phyloP scores from a whole-genome alignment of 2,797 vertebrate genomes.

The Podarcis lilfordi region DNA sequence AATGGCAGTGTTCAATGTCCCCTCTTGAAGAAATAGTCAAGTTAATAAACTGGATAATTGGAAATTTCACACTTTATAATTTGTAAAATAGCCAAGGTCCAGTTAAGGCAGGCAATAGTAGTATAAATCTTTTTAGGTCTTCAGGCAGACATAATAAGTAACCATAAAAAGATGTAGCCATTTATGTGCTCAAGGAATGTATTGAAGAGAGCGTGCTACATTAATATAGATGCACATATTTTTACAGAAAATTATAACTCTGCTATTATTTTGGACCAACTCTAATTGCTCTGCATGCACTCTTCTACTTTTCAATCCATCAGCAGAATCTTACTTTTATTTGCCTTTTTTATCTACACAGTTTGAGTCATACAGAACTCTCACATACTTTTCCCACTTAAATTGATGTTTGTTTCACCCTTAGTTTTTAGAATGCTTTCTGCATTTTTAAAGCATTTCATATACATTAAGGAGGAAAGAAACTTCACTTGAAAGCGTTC shows the following conservation, averaged over 20 bases:
- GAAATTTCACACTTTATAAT: slow-evolving; percentile 23
- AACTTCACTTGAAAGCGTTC: background rate
- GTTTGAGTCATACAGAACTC: background rate
- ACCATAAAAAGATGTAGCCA: slow-evolving; percentile 28
- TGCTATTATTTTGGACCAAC: background rate
- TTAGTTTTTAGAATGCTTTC: background rate
- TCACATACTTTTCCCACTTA: background rate
- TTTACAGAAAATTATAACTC: slow-evolving; percentile 6
- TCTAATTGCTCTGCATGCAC: background rate
- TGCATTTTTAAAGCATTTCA: background rate
- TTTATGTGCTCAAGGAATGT: slow-evolving; percentile 29
- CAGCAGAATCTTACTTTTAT: background rate
- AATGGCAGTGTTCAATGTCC: background rate
- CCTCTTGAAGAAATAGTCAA: slow-evolving; percentile 13
- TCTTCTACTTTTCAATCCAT: background rate
- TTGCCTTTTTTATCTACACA: background rate
- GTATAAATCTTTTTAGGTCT: slow-evolving; percentile 24
- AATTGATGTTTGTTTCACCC: background rate
- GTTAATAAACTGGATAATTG: slow-evolving; percentile 35
- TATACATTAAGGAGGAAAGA: background rate
- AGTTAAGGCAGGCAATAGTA: slow-evolving; percentile 14
- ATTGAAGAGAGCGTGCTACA: background rate
- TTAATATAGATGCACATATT: background rate
- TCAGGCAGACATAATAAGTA: slow-evolving; percentile 13
- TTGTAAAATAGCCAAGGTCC: slow-evolving; percentile 21